phyloP scores from a whole-genome alignment of 1,140 invertebrate species.

The Bemisia tabaci region DNA sequence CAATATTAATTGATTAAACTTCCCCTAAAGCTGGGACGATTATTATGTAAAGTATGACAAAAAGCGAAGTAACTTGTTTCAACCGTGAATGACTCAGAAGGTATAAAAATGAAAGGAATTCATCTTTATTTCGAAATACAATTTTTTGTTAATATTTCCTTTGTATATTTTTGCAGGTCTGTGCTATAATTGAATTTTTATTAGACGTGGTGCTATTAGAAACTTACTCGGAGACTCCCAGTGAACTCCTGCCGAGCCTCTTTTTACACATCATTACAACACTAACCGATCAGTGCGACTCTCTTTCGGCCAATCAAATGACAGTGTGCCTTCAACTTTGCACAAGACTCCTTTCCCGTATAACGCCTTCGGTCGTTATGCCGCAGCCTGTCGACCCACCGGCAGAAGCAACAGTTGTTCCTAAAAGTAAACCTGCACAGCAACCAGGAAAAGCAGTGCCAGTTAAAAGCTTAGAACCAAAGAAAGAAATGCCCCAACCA shows the following conservation, averaged over 20 bases:
- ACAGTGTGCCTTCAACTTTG: conserved; percentile 49
- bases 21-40: too few species aligned
- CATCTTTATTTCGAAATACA: too few species aligned
- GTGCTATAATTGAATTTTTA: conserved; percentile 59
- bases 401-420: background rate
- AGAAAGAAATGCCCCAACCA: background rate
- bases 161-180: too few species aligned
- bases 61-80: too few species aligned
- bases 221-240: conserved; percentile 63
- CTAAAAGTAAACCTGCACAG: background rate
- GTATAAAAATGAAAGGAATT: too few species aligned
- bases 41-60: too few species aligned
- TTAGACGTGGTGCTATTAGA: conserved; percentile 66
- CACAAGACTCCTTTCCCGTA: conserved; percentile 59
- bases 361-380: conserved; percentile 40
- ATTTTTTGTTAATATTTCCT: too few species aligned
- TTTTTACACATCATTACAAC: conserved; percentile 49
- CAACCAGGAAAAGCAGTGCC: background rate
- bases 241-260: conserved; percentile 59
- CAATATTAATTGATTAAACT: too few species aligned
- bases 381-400: conserved; percentile 4
- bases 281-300: conserved; percentile 41
- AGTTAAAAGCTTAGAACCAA: background rate
- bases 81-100: too few species aligned
- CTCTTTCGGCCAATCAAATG: conserved; percentile 46